Percentiles rank a stretch among this genome's conserved stretches.
Conservation (phyloP, 1,140 invertebrate species). For the Zaprionus nigranus region DNA sequence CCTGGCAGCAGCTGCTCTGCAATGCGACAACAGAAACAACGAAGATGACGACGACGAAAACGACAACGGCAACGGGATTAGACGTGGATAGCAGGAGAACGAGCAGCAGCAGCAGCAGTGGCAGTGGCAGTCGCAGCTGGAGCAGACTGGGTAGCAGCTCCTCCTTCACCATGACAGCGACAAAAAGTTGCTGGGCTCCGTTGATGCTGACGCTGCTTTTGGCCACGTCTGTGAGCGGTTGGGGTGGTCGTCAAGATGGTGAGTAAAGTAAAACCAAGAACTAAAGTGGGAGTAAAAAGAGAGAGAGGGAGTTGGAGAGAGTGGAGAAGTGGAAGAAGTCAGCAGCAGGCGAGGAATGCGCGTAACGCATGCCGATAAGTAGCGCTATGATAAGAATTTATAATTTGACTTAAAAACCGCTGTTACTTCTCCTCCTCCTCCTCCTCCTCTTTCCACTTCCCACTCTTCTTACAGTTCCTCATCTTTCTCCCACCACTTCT, state of each 20-base stretch:
- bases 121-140: slow-evolving; percentile 21
- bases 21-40: slow-evolving; percentile 61
- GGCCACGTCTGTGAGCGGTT: slow-evolving; percentile 75
- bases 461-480: neutral
- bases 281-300: neutral
- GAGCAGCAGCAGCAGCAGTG: neutral
- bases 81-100: slow-evolving; percentile 12
- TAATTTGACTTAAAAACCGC: slow-evolving; percentile 59
- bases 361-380: slow-evolving; percentile 68
- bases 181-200: slow-evolving; percentile 74
- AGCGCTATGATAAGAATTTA: slow-evolving; percentile 82
- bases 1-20: slow-evolving; percentile 68
- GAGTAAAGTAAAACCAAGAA: slow-evolving; percentile 44
- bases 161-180: slow-evolving; percentile 61
- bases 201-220: slow-evolving; percentile 71
- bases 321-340: neutral
- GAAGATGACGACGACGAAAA: slow-evolving; percentile 22
- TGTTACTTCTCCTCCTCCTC: no score
- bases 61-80: neutral
- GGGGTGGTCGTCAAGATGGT: slow-evolving; percentile 81
- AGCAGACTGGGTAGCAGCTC: slow-evolving; percentile 18
- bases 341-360: slow-evolving; percentile 25
- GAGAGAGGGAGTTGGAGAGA: neutral
- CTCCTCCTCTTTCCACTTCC: no score
- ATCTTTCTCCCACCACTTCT: slow-evolving; percentile 17